Base-by-base conservation (phyloP, 2,888 invertebrate genomes). In the Harpalus rubripes region DNA sequence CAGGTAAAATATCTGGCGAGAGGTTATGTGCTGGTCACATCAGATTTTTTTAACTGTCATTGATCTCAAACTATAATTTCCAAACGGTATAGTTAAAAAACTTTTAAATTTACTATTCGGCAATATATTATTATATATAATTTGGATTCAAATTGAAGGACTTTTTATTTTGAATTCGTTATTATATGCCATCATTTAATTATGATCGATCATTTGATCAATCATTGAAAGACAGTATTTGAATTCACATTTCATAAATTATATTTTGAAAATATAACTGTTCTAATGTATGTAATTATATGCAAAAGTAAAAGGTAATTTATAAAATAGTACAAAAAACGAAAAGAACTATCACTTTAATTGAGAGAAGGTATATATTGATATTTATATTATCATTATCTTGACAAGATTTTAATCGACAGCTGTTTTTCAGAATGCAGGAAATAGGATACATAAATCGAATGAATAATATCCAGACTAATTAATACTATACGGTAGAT, bases 381-480 rank as follows among this genome's bases (percentile, higher is more conserved):
- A 32, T 65, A 65, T 65, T 26, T 22, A 32, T 65, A 65, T 65
- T 65, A 65, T 32, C 26, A 65, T 26, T 65, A 65, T 65, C 32
- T 65, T 65, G 26, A 65, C 32, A 32, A n/a, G 65, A 65, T 32
- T 65, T 65, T 32, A 65, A 65, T 65, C 32, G 65, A 1, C 26
- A 65, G 39, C 32, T 65, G 26, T 65, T 65, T 65, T 65, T 12
- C 26, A 10, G 65, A 4, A 32, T 32, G 32, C 32, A 65, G 65
- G 65, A 65, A 65, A 65, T 65, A 65, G 65, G 65, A 65, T 65
- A 65, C 26, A 65, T 65, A 65, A 65, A 65, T 32, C 39, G 10
- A 65, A 65, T 32, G 32, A 26, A 32, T 26, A 65, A 65, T 26
- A 65, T 65, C 10, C 10, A 52, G 12, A 52, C 44, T 52, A 52